A percentile compares a stretch with the other conserved stretches of the same genome.
Conservation (phyloP, 2,797 vertebrate genomes). For the Phoxinus dragarum region DNA sequence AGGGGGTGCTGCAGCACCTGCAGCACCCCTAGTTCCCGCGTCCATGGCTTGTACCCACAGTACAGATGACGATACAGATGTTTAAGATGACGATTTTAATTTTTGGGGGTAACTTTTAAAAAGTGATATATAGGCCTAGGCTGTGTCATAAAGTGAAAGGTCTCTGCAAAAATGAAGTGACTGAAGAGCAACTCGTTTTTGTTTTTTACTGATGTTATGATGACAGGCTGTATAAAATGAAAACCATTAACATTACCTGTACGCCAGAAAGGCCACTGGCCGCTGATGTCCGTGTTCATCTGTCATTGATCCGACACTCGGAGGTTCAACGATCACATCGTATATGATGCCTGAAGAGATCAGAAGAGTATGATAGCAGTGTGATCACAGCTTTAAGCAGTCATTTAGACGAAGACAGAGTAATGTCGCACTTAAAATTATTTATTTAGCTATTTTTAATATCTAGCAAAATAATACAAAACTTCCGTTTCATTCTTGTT, state of each 20-base stretch:
- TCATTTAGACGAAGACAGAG: too few species aligned
- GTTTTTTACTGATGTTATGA: not conserved
- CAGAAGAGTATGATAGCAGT: not conserved
- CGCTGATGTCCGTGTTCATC: constrained; percentile 98
- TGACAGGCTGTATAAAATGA: not conserved
- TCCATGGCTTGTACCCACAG: too few species aligned
- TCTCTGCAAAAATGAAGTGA: not conserved
- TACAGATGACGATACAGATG: too few species aligned
- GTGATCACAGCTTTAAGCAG: not conserved
- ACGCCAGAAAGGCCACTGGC: constrained; percentile 96
- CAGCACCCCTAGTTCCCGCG: too few species aligned
- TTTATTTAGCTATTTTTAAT: not conserved
- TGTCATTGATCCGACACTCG: constrained; percentile 98
- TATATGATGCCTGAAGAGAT: constrained; percentile 90
- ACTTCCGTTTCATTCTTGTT: not conserved
- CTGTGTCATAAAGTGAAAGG: not conserved
- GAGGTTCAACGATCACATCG: constrained; percentile 97
- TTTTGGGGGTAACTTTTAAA: too few species aligned
- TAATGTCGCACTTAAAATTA: not conserved
- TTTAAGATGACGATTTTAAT: too few species aligned
- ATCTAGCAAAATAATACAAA: not conserved
- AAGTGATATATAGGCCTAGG: too few species aligned
- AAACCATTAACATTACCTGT: constrained; percentile 80
- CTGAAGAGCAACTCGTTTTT: not conserved
- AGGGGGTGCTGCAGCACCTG: too few species aligned